Percentiles rank a stretch among this genome's conserved stretches.
These are phyloP conservation scores for Enteromius afrohamiltoni DNA, from an alignment of 2,797 vertebrate genomes.

Conservation along the genomic window DNA sequence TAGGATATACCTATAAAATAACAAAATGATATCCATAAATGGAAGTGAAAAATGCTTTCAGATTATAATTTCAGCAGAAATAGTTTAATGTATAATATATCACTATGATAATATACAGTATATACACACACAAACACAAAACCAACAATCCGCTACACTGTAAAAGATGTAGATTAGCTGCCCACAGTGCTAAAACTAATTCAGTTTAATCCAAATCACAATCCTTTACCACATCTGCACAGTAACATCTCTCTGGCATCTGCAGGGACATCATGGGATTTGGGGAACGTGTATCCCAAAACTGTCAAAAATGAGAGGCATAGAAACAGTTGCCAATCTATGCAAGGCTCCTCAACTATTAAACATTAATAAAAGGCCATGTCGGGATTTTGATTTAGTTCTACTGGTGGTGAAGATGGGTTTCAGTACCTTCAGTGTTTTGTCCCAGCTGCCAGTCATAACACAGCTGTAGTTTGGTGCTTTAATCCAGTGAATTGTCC, in stretches of 20 bases:
- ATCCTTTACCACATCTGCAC: constrained; percentile 91
- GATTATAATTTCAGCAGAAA: not conserved
- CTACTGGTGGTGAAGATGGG: not conserved
- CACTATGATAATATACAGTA: not conserved
- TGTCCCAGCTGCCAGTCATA: constrained; percentile 99
- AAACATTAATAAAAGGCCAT: not conserved
- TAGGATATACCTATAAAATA: constrained; percentile 88
- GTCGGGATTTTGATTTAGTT: not conserved
- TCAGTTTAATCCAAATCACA: not conserved
- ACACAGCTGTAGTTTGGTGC: constrained; percentile 97
- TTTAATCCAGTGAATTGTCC: constrained; percentile 98
- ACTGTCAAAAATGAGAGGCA: constrained; percentile 73
- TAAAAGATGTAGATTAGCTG: not conserved
- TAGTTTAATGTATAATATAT: not conserved
- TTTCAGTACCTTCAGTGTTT: constrained; percentile 89
- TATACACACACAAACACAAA: not conserved
- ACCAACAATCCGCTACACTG: not conserved
- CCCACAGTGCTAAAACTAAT: not conserved
- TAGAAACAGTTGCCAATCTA: not conserved
- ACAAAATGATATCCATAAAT: not conserved
- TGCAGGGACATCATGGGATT: constrained; percentile 97
- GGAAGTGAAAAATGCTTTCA: not conserved
- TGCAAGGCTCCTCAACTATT: not conserved
- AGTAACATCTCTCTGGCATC: constrained; percentile 95
- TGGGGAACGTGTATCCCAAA: constrained; percentile 97